phyloP scores from a whole-genome alignment of 2,797 vertebrate genomes.

The Muraenolepis orangiensis region DNA sequence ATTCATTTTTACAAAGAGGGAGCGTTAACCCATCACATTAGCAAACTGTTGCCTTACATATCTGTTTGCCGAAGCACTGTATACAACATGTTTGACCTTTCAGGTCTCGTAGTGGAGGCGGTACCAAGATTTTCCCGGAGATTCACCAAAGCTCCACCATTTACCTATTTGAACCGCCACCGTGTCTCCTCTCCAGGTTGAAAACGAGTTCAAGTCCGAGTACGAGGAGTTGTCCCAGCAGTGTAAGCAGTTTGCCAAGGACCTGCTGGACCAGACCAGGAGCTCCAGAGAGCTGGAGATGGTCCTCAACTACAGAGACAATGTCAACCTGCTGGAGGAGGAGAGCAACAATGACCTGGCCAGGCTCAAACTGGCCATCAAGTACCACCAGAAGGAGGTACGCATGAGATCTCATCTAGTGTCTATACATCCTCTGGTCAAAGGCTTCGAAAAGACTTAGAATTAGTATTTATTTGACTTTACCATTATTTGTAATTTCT shows the following conservation, averaged over 20 bases:
- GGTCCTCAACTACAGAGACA: slow-evolving; percentile 95
- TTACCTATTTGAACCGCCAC: not conserved
- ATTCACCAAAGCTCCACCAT: not conserved
- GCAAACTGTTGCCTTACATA: not conserved
- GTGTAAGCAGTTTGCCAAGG: slow-evolving; percentile 96
- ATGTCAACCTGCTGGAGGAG: slow-evolving; percentile 85
- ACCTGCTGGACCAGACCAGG: slow-evolving; percentile 94
- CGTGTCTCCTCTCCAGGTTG: slow-evolving; percentile 65
- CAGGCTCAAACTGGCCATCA: slow-evolving; percentile 93
- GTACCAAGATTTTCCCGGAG: not conserved
- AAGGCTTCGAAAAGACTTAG: not conserved
- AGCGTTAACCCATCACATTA: not conserved
- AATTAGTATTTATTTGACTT: not conserved
- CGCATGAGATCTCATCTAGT: slow-evolving; percentile 4
- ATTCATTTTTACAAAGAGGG: too few species aligned
- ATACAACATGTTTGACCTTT: not conserved
- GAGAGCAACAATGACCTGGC: slow-evolving; percentile 90
- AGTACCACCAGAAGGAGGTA: slow-evolving; percentile 98
- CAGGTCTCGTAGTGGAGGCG: not conserved
- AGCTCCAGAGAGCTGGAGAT: slow-evolving; percentile 97
- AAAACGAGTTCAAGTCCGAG: slow-evolving; percentile 97
- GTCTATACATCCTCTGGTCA: not conserved
- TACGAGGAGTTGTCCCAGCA: slow-evolving; percentile 94
- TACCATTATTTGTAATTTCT: not conserved
- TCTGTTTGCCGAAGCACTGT: not conserved